phyloP scores from a whole-genome alignment of 2,888 invertebrate species.

The Uropetala carovei region DNA sequence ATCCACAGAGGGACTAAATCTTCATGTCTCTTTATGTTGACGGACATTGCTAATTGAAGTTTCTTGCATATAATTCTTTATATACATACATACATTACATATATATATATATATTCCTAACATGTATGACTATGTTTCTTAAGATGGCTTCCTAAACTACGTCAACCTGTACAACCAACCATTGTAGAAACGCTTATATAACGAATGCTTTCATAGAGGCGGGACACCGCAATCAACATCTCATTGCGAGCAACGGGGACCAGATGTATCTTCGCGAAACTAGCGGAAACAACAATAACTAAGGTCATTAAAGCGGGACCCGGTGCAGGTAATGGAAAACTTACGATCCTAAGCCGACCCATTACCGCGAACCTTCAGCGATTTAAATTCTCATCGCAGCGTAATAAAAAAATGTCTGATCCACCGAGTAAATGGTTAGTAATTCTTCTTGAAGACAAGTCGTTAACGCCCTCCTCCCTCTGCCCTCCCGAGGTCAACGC shows the following conservation, averaged over 20 bases:
- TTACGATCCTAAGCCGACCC: background rate
- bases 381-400: conserved; percentile 33
- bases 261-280: background rate
- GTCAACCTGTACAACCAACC: too few species aligned
- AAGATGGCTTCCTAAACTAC: too few species aligned
- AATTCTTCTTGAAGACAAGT: conserved; percentile 47
- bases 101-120: too few species aligned
- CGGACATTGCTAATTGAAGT: too few species aligned
- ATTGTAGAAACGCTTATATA: too few species aligned
- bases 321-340: background rate
- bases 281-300: background rate
- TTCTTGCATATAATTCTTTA: too few species aligned
- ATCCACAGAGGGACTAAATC: too few species aligned
- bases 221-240: too few species aligned
- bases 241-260: background rate
- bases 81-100: too few species aligned
- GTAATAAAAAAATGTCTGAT: background rate
- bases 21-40: too few species aligned
- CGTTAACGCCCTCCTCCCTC: conserved; percentile 28
- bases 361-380: background rate
- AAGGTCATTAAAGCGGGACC: background rate
- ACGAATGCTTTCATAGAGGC: too few species aligned
- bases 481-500: background rate
- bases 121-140: too few species aligned
- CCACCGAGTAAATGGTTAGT: background rate